These are phyloP conservation scores for Plagodis pulveraria DNA, from an alignment of 2,888 invertebrate genomes.

Conservation along the genomic window DNA sequence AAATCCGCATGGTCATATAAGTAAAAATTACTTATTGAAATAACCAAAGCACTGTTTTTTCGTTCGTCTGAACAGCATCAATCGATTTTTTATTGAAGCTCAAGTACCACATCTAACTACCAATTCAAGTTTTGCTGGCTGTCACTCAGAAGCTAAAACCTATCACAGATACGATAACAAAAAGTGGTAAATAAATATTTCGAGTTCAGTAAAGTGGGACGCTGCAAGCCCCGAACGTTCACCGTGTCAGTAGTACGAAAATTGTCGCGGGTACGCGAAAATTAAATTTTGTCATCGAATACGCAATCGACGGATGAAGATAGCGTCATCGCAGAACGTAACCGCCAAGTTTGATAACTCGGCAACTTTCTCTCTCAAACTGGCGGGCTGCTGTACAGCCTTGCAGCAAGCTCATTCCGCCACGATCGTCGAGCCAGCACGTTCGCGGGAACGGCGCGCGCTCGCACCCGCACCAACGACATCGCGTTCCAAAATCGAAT, in stretches of 20 bases:
- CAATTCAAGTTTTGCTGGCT: slow-evolving; percentile 30
- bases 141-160: slow-evolving; percentile 20
- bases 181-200: slow-evolving; percentile 51
- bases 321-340: slow-evolving; percentile 81
- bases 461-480: slow-evolving; percentile 47
- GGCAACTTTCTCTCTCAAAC: slow-evolving; percentile 77
- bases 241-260: slow-evolving; percentile 79
- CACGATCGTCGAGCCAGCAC: slow-evolving; percentile 64
- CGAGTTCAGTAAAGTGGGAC: slow-evolving; percentile 60
- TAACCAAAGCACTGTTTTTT: too few species aligned
- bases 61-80: background rate
- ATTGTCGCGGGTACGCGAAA: slow-evolving; percentile 64
- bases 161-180: slow-evolving; percentile 26
- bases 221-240: slow-evolving; percentile 54
- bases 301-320: slow-evolving; percentile 76
- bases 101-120: slow-evolving; percentile 7
- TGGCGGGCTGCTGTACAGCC: slow-evolving; percentile 48
- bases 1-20: too few species aligned
- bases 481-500: slow-evolving; percentile 47
- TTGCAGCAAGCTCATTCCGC: slow-evolving; percentile 67
- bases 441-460: slow-evolving; percentile 70
- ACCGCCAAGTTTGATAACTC: slow-evolving; percentile 81
- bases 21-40: too few species aligned
- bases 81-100: slow-evolving; percentile 4
- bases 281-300: slow-evolving; percentile 79